These are phyloP conservation scores for Larimichthys polyactis DNA, from an alignment of 2,113 vertebrate species.

Conservation along the genomic window DNA sequence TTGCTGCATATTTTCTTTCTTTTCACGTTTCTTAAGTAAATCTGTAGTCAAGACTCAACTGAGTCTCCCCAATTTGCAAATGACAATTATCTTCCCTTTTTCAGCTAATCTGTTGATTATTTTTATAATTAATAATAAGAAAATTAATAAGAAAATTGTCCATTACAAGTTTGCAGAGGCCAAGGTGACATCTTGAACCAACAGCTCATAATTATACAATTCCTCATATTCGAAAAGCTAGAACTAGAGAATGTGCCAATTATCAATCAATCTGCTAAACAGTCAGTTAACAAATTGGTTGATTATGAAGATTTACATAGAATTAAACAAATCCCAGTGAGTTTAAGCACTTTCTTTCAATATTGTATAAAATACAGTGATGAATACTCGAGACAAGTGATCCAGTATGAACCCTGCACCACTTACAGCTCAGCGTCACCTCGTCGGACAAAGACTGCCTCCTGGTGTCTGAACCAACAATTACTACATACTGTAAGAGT, in stretches of 20 bases:
- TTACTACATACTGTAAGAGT: neutral
- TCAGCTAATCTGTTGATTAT: neutral
- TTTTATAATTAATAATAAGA: neutral
- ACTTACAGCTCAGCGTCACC: neutral
- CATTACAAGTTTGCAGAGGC: neutral
- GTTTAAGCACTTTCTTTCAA: neutral
- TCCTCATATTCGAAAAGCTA: neutral
- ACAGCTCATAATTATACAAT: neutral
- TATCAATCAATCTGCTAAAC: neutral
- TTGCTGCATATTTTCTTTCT: neutral
- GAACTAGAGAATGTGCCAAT: neutral
- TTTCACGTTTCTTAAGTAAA: neutral
- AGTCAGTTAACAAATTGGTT: neutral
- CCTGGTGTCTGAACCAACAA: conserved; percentile 45
- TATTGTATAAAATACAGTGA: neutral
- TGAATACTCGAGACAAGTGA: neutral
- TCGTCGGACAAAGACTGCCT: conserved; percentile 31
- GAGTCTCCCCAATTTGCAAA: neutral
- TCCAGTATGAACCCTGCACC: neutral
- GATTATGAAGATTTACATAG: neutral
- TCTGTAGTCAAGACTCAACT: neutral
- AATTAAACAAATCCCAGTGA: neutral
- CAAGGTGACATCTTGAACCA: neutral
- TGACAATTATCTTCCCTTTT: neutral
- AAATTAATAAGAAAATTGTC: too few relatives aligned